Percentiles rank a stretch among this genome's conserved stretches.
These are phyloP conservation scores for Macrotrachela quadricornifera DNA, from an alignment of 1,140 invertebrate genomes.

Conservation along the genomic window DNA sequence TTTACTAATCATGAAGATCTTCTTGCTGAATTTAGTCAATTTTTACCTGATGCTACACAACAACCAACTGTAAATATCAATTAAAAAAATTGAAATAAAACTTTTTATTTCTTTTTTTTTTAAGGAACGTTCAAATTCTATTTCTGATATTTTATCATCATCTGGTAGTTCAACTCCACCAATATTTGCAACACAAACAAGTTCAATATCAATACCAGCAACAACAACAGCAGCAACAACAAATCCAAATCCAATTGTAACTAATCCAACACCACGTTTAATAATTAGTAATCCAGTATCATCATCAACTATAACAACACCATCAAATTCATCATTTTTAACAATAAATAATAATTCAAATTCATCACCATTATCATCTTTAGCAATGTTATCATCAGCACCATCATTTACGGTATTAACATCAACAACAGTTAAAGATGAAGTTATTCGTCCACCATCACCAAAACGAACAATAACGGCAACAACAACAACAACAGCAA, in stretches of 20 bases:
- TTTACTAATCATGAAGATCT: constrained; percentile 95
- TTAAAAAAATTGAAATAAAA: constrained; percentile 15
- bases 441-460: not conserved
- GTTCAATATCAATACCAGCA: not conserved
- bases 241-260: not conserved
- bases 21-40: constrained; percentile 81
- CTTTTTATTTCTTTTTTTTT: constrained; percentile 9
- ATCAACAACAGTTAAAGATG: not conserved
- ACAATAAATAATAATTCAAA: not conserved
- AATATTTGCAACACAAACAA: not conserved
- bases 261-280: not conserved
- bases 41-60: constrained; percentile 75
- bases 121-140: constrained; percentile 21
- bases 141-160: too few species aligned
- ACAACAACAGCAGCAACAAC: not conserved
- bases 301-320: not conserved
- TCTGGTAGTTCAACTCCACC: not conserved
- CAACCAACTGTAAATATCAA: constrained; percentile 9
- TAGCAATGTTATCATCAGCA: not conserved
- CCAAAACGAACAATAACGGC: not conserved
- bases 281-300: not conserved
- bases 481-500: too few species aligned
- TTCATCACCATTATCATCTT: not conserved
- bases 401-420: too few species aligned
- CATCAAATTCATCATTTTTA: too few species aligned